phyloP scores from a whole-genome alignment of 2,888 invertebrate genomes.

The Diaperis boleti region DNA sequence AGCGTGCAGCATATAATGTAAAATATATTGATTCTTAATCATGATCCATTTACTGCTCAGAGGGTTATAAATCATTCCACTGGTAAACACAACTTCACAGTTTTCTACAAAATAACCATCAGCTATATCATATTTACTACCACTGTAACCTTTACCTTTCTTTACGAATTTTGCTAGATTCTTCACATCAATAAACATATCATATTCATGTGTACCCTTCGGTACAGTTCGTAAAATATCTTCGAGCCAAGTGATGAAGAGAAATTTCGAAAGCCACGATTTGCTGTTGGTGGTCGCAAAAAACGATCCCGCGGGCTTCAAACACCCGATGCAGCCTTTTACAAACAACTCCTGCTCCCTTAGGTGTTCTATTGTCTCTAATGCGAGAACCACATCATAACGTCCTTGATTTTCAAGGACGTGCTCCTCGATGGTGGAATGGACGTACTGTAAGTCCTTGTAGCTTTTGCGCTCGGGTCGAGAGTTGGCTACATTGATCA shows the following conservation, averaged over 20 bases:
- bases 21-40: constrained; percentile 70
- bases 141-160: no score
- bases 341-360: constrained; percentile 80
- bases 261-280: constrained; percentile 59
- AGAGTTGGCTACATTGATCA: constrained; percentile 77
- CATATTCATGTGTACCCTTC: not conserved
- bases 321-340: constrained; percentile 71
- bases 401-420: constrained; percentile 53
- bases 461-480: constrained; percentile 65
- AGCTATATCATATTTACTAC: no score
- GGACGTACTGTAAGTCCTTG: not conserved
- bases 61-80: constrained; percentile 84
- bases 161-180: not conserved
- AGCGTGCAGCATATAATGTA: constrained; percentile 88
- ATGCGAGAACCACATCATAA: constrained; percentile 88
- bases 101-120: constrained; percentile 70
- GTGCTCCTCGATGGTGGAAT: not conserved
- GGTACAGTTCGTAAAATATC: not conserved
- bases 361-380: constrained; percentile 93
- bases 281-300: constrained; percentile 78
- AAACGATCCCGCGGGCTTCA: constrained; percentile 75
- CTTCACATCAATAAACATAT: not conserved
- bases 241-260: not conserved
- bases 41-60: constrained; percentile 81
- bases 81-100: constrained; percentile 77